Conservation (phyloP, 2,888 invertebrate genomes). For the Agonopterix alstromeriana region DNA sequence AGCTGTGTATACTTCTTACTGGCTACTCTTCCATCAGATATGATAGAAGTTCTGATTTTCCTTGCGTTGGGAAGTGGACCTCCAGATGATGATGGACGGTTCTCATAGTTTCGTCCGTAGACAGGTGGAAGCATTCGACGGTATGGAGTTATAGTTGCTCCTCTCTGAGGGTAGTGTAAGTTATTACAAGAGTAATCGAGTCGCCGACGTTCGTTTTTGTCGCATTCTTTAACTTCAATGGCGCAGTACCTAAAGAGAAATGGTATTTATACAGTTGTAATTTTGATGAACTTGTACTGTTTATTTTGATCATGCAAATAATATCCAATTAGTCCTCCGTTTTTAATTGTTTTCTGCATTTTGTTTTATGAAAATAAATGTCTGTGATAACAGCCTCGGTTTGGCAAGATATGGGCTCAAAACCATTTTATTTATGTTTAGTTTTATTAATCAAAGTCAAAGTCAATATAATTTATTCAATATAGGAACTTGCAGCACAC, state of each 20-base stretch:
- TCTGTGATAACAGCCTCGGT: conserved; percentile 9
- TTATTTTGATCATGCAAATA: conserved; percentile 1
- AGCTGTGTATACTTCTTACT: conserved; percentile 4
- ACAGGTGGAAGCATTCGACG: conserved; percentile 9
- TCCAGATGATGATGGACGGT: conserved; percentile 7
- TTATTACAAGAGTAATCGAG: conserved; percentile 21
- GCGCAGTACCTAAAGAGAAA: conserved; percentile 9
- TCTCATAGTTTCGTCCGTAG: conserved; percentile 1
- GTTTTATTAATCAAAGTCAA: no score
- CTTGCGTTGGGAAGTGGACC: conserved; percentile 8
- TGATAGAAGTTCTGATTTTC: conserved; percentile 3
- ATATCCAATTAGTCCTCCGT: no score
- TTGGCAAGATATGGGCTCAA: conserved; percentile 15
- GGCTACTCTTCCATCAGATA: conserved; percentile 4
- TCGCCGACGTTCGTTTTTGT: conserved; percentile 12
- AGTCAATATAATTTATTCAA: no score
- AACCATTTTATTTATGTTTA: no score
- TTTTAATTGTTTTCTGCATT: no score
- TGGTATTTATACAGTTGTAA: no score
- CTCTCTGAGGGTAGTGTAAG: conserved; percentile 12
- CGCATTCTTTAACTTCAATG: conserved; percentile 13
- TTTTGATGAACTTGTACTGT: background rate
- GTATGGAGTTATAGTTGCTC: conserved; percentile 16
- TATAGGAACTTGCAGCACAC: no score
- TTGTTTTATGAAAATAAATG: background rate